These are phyloP conservation scores for Drosophila hydei DNA, from an alignment of 1,140 invertebrate species.

Conservation along the genomic window DNA sequence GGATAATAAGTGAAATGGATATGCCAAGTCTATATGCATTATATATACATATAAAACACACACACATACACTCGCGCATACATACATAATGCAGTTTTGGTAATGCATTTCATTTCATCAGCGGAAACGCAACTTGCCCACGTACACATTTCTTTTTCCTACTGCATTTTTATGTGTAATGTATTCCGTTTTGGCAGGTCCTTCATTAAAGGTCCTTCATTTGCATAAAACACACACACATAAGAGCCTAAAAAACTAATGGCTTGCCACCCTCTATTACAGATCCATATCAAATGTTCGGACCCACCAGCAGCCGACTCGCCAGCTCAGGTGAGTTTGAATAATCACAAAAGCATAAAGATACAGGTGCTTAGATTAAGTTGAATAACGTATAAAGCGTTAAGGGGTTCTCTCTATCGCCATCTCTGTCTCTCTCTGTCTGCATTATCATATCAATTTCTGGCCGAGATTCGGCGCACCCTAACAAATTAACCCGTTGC, in stretches of 20 bases:
- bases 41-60: neutral
- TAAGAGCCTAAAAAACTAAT: constrained; percentile 50
- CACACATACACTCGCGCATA: neutral
- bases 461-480: constrained; percentile 71
- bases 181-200: constrained; percentile 55
- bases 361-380: constrained; percentile 82
- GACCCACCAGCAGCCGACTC: constrained; percentile 95
- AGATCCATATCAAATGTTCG: constrained; percentile 99
- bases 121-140: constrained; percentile 76
- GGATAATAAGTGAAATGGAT: constrained; percentile 78
- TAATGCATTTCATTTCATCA: constrained; percentile 80
- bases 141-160: constrained; percentile 23
- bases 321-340: constrained; percentile 92
- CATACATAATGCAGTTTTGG: constrained; percentile 47
- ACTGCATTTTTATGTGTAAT: constrained; percentile 13
- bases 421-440: neutral
- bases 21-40: constrained; percentile 37
- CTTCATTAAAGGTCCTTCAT: constrained; percentile 65
- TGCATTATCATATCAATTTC: constrained; percentile 82
- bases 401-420: neutral
- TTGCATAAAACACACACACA: constrained; percentile 57
- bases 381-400: constrained; percentile 20
- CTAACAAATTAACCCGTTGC: constrained; percentile 81
- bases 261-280: constrained; percentile 78
- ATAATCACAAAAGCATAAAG: constrained; percentile 81